Conservation (phyloP, 1,140 invertebrate species). For the Megathymus violae region DNA sequence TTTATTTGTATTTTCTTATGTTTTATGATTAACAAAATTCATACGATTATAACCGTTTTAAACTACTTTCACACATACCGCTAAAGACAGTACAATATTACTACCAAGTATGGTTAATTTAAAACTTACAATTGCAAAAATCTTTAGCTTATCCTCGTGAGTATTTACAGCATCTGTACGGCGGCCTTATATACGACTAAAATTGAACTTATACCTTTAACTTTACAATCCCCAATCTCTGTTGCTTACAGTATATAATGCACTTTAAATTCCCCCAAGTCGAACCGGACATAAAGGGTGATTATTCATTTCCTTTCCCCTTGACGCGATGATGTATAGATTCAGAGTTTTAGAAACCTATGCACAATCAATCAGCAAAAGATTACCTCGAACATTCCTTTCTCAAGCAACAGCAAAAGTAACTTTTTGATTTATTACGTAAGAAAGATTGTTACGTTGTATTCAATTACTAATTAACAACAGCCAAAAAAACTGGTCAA, state of each 20-base stretch:
- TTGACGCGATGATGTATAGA: slow-evolving; percentile 35
- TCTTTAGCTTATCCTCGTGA: too few species aligned
- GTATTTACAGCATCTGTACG: too few species aligned
- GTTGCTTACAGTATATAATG: slow-evolving; percentile 1
- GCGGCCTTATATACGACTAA: too few species aligned
- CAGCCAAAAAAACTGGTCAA: not conserved
- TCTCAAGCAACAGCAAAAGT: slow-evolving; percentile 20
- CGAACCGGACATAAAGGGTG: slow-evolving; percentile 33
- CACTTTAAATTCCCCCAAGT: slow-evolving; percentile 26
- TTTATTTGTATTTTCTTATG: too few species aligned
- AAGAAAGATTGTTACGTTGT: slow-evolving; percentile 1
- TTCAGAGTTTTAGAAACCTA: slow-evolving; percentile 29
- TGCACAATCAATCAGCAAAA: slow-evolving; percentile 32
- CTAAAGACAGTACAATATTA: too few species aligned
- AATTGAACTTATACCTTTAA: not conserved
- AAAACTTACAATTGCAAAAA: too few species aligned
- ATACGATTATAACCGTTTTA: too few species aligned
- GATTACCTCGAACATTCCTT: slow-evolving; percentile 28
- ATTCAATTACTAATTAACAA: not conserved
- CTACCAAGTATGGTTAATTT: too few species aligned
- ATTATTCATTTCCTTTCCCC: slow-evolving; percentile 31
- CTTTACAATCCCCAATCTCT: not conserved
- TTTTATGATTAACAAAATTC: too few species aligned
- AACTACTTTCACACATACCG: too few species aligned
- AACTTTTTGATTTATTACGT: slow-evolving; percentile 32